Evolutionary conservation across 2,888 invertebrate genomes (phyloP).

Genomic region (Ophion ellenae): DNA sequence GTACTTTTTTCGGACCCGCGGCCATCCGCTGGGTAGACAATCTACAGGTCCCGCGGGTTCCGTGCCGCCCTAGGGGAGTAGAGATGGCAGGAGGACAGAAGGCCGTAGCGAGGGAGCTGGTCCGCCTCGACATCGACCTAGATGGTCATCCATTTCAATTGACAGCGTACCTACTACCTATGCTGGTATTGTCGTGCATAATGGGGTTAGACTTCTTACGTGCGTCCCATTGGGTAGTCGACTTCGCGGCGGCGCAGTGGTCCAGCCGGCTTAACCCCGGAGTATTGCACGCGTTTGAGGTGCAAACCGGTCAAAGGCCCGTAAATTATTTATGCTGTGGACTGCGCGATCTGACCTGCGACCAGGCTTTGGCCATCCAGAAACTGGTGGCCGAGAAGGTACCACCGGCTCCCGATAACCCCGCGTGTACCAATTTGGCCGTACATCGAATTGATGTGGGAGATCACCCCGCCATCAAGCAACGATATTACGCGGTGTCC

Average conservation of each 20-base stretch:
- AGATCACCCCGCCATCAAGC: slow-evolving; percentile 10
- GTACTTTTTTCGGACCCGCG: not conserved
- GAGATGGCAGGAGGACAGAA: slow-evolving; percentile 15
- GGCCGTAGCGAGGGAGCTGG: not conserved
- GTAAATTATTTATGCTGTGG: not conserved
- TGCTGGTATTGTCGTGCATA: slow-evolving; percentile 7
- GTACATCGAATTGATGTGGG: slow-evolving; percentile 27
- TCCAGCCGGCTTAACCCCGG: not conserved
- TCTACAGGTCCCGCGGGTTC: slow-evolving; percentile 46
- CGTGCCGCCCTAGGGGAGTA: slow-evolving; percentile 24
- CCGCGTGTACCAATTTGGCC: not conserved
- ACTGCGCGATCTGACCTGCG: not conserved
- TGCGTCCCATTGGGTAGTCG: slow-evolving; percentile 9
- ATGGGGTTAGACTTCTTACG: slow-evolving; percentile 18
- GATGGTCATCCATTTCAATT: not conserved
- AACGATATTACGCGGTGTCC: slow-evolving; percentile 8
- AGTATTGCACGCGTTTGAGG: not conserved
- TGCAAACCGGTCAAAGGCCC: not conserved
- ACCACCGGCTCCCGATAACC: not conserved
- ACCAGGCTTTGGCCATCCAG: not conserved
- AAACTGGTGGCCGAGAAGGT: not conserved
- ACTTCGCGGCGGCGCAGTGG: slow-evolving; percentile 33
- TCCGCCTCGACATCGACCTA: not conserved
- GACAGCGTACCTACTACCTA: not conserved
- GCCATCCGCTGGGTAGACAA: slow-evolving; percentile 30